These are phyloP conservation scores for Busseola fusca DNA, from an alignment of 2,888 invertebrate genomes.

Conservation along the genomic window DNA sequence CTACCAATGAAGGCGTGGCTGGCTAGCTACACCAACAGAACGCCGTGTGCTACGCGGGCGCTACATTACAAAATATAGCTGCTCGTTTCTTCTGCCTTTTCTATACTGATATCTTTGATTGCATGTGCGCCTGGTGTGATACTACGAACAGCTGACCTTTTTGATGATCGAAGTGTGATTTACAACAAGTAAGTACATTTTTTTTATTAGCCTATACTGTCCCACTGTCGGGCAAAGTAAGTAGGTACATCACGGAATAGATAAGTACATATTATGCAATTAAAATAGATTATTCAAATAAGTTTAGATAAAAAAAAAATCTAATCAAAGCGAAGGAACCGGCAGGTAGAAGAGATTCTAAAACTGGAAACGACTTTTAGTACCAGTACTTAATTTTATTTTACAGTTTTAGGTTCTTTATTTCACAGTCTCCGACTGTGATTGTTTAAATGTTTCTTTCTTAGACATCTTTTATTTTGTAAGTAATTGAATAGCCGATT, in stretches of 20 bases:
- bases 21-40: background rate
- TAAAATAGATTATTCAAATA: background rate
- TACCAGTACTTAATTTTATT: background rate
- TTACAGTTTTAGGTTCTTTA: background rate
- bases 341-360: no score
- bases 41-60: slow-evolving; percentile 27
- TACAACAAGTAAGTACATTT: no score
- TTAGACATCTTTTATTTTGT: slow-evolving; percentile 34
- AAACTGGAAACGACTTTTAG: background rate
- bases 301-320: background rate
- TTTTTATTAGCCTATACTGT: no score
- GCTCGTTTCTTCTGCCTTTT: slow-evolving; percentile 7
- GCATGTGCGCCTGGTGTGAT: slow-evolving; percentile 41
- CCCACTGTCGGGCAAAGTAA: no score
- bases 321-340: background rate
- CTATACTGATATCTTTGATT: slow-evolving; percentile 33
- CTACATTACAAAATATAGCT: slow-evolving; percentile 15
- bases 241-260: no score
- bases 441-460: slow-evolving; percentile 30
- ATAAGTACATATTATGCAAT: no score
- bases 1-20: background rate
- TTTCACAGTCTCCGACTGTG: background rate
- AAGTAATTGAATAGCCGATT: slow-evolving; percentile 42
- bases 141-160: slow-evolving; percentile 46
- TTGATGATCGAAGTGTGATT: slow-evolving; percentile 11